Conservation (phyloP, 1,140 invertebrate species). For the Orchestia grillus region DNA sequence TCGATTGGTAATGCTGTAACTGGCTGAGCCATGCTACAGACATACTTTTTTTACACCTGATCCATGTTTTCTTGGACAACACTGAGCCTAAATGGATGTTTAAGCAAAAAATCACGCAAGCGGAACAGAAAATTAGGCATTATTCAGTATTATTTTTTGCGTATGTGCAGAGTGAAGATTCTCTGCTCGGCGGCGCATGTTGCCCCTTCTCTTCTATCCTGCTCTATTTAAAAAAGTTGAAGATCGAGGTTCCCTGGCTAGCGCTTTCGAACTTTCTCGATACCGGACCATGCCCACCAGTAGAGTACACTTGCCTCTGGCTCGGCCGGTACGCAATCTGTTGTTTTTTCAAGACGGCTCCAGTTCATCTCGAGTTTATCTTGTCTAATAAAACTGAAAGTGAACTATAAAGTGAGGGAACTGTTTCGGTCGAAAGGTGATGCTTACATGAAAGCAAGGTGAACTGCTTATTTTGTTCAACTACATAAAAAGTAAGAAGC, state of each 20-base stretch:
- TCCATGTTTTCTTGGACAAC: not conserved
- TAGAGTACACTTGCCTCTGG: not conserved
- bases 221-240: conserved; percentile 23
- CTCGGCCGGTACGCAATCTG: not conserved
- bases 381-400: not conserved
- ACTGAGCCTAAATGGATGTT: not conserved
- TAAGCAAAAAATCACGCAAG: not conserved
- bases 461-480: too few species aligned
- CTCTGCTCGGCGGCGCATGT: not conserved
- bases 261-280: conserved; percentile 42
- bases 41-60: not conserved
- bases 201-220: not conserved
- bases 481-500: too few species aligned
- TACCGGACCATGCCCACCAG: not conserved
- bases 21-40: not conserved
- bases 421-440: not conserved
- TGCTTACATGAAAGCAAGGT: too few species aligned
- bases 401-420: not conserved
- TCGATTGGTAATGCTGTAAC: not conserved
- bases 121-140: not conserved
- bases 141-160: not conserved
- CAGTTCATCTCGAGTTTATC: not conserved
- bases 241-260: not conserved
- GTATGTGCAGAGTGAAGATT: not conserved
- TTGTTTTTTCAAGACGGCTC: not conserved